Evolutionary conservation across 2,888 invertebrate genomes (phyloP), one percentile per base, ranked within the genome.

Genomic region (Patella caerulea): DNA sequence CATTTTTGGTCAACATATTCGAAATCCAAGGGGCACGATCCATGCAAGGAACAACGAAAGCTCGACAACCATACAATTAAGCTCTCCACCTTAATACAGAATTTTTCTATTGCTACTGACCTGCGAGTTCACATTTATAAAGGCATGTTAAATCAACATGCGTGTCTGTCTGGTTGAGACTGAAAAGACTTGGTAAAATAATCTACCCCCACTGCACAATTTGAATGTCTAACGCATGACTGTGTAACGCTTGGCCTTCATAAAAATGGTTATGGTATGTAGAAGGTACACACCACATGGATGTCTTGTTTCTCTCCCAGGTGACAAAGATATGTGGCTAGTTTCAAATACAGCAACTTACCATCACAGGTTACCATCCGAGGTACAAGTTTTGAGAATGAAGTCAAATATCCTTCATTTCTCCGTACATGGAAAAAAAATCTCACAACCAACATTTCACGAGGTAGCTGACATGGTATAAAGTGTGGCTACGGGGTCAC

Each of bases 81-180:
- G 9, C 45, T 45, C 45, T 45, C 45, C 45, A 45, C 45, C 45
- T 45, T 45, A 45, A 45, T 45, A 45, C 45, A 45, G 45, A 7
- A 45, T 45, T 45, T 45, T 45, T 9, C 45, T 45, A 45, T 45
- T 45, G 45, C 45, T 45, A 45, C 45, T 45, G 45, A 45, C 45
- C 45, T 45, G 45, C 45, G 9, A 45, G 45, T 45, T 45, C 45
- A 45, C 45, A 45, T 45, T 45, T 45, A 45, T 45, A 45, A 45
- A 45, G 54, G 54, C 59, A 74, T 56, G 59, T 11, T 17, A 29
- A 69, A 71, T 17, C 29, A 24, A 71, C 53, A 71, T 70, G 56
- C 54, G 24, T 71, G 71, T 71, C 75, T 55, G 71, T 53, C 75
- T 75, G 75, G 12, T 19, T 55, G 29, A 74, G 56, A 74, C 65